Base-by-base conservation (phyloP, 2,797 vertebrate species). In the Platyrinchus mystaceus region DNA sequence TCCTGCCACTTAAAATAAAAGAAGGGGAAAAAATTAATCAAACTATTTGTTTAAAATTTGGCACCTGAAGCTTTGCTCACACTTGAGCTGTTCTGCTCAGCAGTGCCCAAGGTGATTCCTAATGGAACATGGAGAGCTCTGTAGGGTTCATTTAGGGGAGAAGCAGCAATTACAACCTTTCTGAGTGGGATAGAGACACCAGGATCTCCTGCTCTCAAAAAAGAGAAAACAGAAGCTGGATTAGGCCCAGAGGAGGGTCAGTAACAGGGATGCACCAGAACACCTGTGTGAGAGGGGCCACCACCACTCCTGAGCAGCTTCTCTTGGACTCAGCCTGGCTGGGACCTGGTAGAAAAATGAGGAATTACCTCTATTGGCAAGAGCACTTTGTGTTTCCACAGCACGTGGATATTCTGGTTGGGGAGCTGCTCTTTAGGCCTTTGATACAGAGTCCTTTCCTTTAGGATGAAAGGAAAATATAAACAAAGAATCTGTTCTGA, bases 381-480 rank as follows among this genome's bases (percentile, higher is more conserved):
- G 59, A 89, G 66, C 34, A 73, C 36, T 73, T 73, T 28, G 9
- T 89, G 56, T 84, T 90, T 81, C 62, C 44, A 3, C 76, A 47
- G 41, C 43, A 43, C 78, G 64, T 73, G 24, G 24, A 34, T 36
- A 23, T 67, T 84, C 83, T 82, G 49, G 10, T 77, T 0, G 5
- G 70, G 79, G 79, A 86, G 69, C 26, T 64, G 36, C 23, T 82
- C 68, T 63, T 60, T 30, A 70, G 70, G 41, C 41, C 77, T 84
- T 92, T 96, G 73, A 66, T 75, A 44, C 17, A 59, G 30, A 82
- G 49, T 55, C 22, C 30, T 59, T 80, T 83, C 26, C 79, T 92
- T 39, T 24, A 26, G 86, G 85, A 95, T 76, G 58, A 96, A 94
- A 96, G 56, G 41, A 90, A 73, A 78, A 68, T 74, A 53, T 67